These are phyloP conservation scores for Centropus bengalensis DNA, from an alignment of 2,113 vertebrate species.

Conservation along the genomic window DNA sequence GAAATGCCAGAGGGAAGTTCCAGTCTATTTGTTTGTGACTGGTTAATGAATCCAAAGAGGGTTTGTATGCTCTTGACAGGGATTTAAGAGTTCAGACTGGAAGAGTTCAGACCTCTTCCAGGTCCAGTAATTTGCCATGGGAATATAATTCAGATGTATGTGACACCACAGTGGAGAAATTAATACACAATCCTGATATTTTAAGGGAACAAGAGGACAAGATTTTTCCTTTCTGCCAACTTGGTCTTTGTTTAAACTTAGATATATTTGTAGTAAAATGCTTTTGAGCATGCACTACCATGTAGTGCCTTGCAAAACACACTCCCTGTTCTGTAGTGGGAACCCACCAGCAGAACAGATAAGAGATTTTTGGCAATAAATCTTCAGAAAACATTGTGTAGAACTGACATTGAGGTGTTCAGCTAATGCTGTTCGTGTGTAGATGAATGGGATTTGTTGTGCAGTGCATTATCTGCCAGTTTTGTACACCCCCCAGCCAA, in stretches of 20 bases:
- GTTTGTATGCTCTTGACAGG: neutral
- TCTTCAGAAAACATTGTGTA: neutral
- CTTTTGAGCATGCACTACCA: neutral
- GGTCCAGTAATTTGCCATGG: neutral
- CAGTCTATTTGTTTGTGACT: slow-evolving; percentile 31
- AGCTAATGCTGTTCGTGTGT: neutral
- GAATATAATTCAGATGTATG: neutral
- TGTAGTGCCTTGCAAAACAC: neutral
- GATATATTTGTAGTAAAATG: neutral
- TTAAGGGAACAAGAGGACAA: neutral
- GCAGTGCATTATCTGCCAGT: neutral
- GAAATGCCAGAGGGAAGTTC: slow-evolving; percentile 38
- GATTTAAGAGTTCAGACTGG: slow-evolving; percentile 21
- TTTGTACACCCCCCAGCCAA: neutral
- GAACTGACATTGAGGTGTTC: neutral
- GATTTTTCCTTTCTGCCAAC: neutral
- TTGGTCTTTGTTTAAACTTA: neutral
- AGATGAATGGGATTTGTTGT: neutral
- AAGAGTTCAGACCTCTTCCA: neutral
- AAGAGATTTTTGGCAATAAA: neutral
- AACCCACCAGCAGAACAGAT: neutral
- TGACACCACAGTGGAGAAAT: neutral
- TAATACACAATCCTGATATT: neutral
- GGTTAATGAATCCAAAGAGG: slow-evolving; percentile 26
- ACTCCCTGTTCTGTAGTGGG: neutral